A percentile compares a stretch with the other conserved stretches of the same genome.
These are phyloP conservation scores for Chorisops tibialis DNA, from an alignment of 2,888 invertebrate genomes.

Conservation along the genomic window DNA sequence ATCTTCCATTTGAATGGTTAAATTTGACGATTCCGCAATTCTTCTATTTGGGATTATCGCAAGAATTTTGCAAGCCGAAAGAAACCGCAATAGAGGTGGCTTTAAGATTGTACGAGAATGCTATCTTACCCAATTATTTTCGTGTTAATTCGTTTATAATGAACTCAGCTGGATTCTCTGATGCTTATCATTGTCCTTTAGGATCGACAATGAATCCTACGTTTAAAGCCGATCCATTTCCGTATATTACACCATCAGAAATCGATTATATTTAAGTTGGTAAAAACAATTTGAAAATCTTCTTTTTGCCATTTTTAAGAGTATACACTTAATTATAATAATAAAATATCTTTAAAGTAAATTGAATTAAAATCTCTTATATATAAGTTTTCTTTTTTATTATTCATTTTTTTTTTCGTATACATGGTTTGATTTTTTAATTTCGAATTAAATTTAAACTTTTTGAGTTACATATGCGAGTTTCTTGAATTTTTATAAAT, in stretches of 20 bases:
- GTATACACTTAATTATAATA: too few species aligned
- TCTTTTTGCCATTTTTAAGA: too few species aligned
- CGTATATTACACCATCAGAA: slow-evolving; percentile 24
- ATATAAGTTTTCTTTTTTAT: too few species aligned
- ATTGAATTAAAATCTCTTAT: too few species aligned
- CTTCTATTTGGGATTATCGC: slow-evolving; percentile 22
- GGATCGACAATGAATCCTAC: slow-evolving; percentile 29
- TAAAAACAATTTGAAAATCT: too few species aligned
- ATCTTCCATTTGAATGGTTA: slow-evolving; percentile 19
- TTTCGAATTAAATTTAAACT: too few species aligned
- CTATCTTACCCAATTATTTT: slow-evolving; percentile 19
- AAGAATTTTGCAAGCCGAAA: slow-evolving; percentile 18
- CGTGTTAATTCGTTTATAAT: slow-evolving; percentile 26
- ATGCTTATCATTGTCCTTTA: slow-evolving; percentile 18
- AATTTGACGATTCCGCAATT: slow-evolving; percentile 24
- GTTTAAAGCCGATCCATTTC: slow-evolving; percentile 27
- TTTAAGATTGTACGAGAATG: slow-evolving; percentile 8
- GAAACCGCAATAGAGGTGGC: not conserved
- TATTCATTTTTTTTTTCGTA: too few species aligned
- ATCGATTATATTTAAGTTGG: slow-evolving; percentile 6
- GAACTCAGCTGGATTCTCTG: slow-evolving; percentile 24
- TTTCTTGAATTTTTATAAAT: too few species aligned
- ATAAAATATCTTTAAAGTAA: too few species aligned
- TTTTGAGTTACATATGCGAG: too few species aligned
- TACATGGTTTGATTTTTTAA: too few species aligned